Base-by-base conservation (phyloP, 2,113 vertebrate species). In the Oncorhynchus tshawytscha region DNA sequence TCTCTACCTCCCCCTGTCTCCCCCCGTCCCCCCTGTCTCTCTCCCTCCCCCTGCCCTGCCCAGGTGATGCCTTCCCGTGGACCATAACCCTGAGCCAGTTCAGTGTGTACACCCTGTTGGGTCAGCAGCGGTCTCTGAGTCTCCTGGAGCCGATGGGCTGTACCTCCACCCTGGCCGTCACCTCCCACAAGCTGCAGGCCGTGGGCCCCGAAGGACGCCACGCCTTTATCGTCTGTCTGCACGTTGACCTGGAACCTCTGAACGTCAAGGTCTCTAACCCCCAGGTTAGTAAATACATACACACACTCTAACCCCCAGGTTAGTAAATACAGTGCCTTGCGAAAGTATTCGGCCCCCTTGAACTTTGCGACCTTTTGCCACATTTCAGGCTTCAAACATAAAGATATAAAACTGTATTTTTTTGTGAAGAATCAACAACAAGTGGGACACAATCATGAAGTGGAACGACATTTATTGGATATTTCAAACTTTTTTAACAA, bases 41-140 rank as follows among this genome's bases (percentile, higher is more conserved):
- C 31, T 5, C 12, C 34, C 75, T 12, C 70, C 49, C 20, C 75
- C 18, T 25, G 5, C 27, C 60, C 70, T 51, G 1, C 6, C 34
- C 82, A 99, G 98, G 98, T 78, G 96, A 98, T 89, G 97, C 96
- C 74, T 99, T 99, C 86, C 98, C 97, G 0, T 99, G 98, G 98
- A 96, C 97, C 0, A 87, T 99, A 49, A 96, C 85, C 85, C 91
- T 99, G 49, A 93, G 93, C 83, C 94, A 96, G 88, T 98, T 98
- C 88, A 99, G 97, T 45, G 78, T 96, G 29, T 99, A 99, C 85
- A 99, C 97, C 2, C 88, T 99, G 74, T 92, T 99, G 86, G 97
- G 96, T 2, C 95, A 96, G 84, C 96, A 98, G 87, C 91, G 92
- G 71, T 96, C 95, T 16, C 94, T 97, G 67, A 95, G 94, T 85